These are phyloP conservation scores for Trichomycterus rosablanca DNA, from an alignment of 2,113 vertebrate species.

Conservation along the genomic window DNA sequence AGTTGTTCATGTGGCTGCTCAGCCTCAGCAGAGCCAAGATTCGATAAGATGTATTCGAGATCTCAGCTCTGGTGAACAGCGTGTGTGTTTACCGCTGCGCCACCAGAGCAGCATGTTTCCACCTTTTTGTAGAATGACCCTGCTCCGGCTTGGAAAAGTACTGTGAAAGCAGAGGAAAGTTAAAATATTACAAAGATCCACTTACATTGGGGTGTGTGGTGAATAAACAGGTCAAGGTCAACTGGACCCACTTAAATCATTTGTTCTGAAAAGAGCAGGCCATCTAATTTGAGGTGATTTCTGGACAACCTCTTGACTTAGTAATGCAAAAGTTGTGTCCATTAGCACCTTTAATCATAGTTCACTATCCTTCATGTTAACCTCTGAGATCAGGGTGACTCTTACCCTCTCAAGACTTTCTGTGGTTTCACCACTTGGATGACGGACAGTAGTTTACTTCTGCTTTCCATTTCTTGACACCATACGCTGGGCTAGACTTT, in stretches of 20 bases:
- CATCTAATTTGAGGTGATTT: conserved; percentile 30
- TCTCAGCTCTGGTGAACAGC: too few species aligned
- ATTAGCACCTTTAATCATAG: conserved; percentile 12
- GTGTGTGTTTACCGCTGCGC: too few species aligned
- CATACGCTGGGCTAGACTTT: conserved; percentile 14
- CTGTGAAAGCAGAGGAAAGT: too few species aligned
- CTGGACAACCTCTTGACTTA: conserved; percentile 27
- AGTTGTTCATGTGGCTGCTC: too few species aligned
- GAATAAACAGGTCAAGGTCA: neutral
- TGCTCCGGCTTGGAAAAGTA: too few species aligned
- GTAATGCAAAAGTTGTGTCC: conserved; percentile 35
- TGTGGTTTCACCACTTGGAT: conserved; percentile 22
- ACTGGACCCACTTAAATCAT: conserved; percentile 21
- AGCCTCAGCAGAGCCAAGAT: too few species aligned
- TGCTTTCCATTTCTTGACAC: conserved; percentile 22
- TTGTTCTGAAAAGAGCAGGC: conserved; percentile 33
- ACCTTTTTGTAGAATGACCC: too few species aligned
- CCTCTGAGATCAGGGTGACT: conserved; percentile 21
- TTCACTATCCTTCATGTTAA: conserved; percentile 30
- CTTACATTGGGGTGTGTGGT: too few species aligned
- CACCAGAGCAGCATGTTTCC: too few species aligned
- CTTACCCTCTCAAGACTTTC: conserved; percentile 3
- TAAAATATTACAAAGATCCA: too few species aligned
- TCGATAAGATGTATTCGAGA: too few species aligned
- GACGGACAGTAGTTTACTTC: conserved; percentile 27